A percentile compares a stretch with the other conserved stretches of the same genome.
Evolutionary conservation across 2,113 vertebrate genomes (phyloP).

Genomic region (Gallinago media): DNA sequence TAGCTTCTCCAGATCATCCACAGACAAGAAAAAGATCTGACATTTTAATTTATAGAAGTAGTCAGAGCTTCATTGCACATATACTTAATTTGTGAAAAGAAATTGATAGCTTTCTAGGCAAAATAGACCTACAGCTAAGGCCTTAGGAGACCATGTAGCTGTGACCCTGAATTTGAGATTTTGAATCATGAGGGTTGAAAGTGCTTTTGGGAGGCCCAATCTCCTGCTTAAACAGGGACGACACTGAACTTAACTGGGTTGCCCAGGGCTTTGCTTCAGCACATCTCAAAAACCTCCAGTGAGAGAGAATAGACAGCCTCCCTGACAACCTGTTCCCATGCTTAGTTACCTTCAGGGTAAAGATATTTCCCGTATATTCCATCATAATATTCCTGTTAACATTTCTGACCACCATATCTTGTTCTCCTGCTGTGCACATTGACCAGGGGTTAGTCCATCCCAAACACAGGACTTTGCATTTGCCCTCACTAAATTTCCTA

Average conservation of each 20-base stretch:
- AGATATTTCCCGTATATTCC: not conserved
- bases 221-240: not conserved
- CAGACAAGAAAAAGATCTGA: not conserved
- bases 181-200: not conserved
- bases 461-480: not conserved
- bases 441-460: not conserved
- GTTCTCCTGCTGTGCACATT: not conserved
- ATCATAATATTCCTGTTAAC: not conserved
- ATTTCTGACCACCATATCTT: not conserved
- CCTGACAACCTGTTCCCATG: not conserved
- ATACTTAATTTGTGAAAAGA: not conserved
- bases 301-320: not conserved
- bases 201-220: not conserved
- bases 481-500: rapidly evolving
- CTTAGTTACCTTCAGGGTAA: not conserved
- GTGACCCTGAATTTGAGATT: rapidly evolving
- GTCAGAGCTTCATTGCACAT: not conserved
- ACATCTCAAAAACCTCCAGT: not conserved
- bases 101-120: not conserved
- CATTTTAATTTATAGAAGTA: not conserved
- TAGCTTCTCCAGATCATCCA: not conserved
- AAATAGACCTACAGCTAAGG: not conserved
- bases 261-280: not conserved
- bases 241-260: not conserved
- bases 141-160: not conserved